Evolutionary conservation across 2,888 invertebrate genomes (phyloP).

Genomic region (Torymus auratus): DNA sequence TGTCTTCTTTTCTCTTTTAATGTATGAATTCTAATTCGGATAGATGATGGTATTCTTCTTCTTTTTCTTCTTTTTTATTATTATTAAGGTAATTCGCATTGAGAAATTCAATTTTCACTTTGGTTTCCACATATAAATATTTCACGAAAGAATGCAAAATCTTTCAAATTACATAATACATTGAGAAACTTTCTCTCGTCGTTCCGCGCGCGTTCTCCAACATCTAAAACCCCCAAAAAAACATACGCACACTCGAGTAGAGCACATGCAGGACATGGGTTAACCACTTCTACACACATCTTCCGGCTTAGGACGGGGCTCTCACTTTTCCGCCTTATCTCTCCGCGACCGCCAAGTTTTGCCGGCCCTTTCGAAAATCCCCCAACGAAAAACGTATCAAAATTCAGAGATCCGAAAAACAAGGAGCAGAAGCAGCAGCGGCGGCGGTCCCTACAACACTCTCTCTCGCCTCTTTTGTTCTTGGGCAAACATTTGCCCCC

Average conservation of each 20-base stretch:
- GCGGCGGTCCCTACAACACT: constrained; percentile 50
- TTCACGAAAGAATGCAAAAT: too few species aligned
- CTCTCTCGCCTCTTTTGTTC: constrained; percentile 62
- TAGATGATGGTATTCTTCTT: too few species aligned
- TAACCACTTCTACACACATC: not conserved
- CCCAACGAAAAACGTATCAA: constrained; percentile 70
- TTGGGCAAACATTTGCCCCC: constrained; percentile 70
- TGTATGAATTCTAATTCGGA: too few species aligned
- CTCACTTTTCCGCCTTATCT: constrained; percentile 29
- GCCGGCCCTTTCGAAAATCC: constrained; percentile 29
- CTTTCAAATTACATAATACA: too few species aligned
- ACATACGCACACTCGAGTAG: not conserved
- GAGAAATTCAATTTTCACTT: too few species aligned
- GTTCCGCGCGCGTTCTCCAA: not conserved
- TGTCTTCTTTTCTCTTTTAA: not conserved
- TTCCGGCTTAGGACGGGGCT: constrained; percentile 35
- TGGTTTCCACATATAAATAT: too few species aligned
- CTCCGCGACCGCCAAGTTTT: not conserved
- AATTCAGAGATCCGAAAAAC: constrained; percentile 66
- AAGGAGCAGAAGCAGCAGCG: constrained; percentile 61
- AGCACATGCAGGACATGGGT: constrained; percentile 2
- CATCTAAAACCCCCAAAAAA: too few species aligned
- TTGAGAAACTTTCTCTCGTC: not conserved
- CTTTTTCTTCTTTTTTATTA: too few species aligned
- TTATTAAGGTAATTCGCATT: too few species aligned